A percentile compares a stretch with the other conserved stretches of the same genome.
phyloP scores from a whole-genome alignment of 2,888 invertebrate species.

The Amaurobius ferox region DNA sequence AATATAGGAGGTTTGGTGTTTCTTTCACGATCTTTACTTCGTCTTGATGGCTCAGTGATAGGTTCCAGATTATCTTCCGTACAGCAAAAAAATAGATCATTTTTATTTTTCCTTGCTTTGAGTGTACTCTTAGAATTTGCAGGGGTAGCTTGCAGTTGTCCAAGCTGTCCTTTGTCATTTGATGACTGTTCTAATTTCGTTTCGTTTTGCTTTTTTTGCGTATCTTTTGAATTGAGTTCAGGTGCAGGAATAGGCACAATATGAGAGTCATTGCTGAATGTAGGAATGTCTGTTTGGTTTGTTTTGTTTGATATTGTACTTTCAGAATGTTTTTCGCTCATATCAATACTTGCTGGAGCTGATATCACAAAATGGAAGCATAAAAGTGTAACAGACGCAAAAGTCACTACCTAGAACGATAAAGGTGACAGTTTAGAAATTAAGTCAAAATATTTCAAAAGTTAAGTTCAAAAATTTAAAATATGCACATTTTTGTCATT shows the following conservation, averaged over 20 bases:
- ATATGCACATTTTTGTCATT: too few relatives aligned
- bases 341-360: conserved; percentile 10
- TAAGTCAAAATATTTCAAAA: too few relatives aligned
- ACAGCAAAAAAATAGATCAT: conserved; percentile 54
- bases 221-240: background rate
- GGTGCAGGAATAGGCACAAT: background rate
- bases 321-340: background rate
- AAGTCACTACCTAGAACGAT: conserved; percentile 20
- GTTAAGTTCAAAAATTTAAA: too few relatives aligned
- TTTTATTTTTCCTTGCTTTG: conserved; percentile 50
- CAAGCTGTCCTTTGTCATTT: conserved; percentile 1
- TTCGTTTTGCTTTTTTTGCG: background rate
- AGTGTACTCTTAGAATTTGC: conserved; percentile 12
- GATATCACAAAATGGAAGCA: background rate
- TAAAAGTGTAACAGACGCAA: background rate
- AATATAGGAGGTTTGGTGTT: conserved; percentile 55
- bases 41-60: background rate
- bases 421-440: too few relatives aligned
- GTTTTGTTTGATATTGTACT: background rate
- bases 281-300: background rate
- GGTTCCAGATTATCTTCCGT: conserved; percentile 32
- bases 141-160: conserved; percentile 13
- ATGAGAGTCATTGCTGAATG: background rate
- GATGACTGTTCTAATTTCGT: background rate
- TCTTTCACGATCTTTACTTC: conserved; percentile 52